Conservation (phyloP, 2,888 invertebrate species). For the Limnephilus marmoratus region DNA sequence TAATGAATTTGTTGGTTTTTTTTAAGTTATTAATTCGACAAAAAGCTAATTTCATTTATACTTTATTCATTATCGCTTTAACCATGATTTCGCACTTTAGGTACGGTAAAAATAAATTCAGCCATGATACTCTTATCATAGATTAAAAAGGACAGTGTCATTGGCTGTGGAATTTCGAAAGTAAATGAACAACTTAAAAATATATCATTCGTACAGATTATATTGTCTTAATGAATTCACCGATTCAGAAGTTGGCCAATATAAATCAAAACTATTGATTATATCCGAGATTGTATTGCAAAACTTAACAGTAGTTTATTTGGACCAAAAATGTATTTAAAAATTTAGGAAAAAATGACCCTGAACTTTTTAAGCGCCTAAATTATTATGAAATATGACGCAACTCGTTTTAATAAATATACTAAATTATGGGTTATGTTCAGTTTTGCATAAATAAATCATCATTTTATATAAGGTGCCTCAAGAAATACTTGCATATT, state of each 20-base stretch:
- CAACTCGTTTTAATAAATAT: neutral
- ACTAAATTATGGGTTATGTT: neutral
- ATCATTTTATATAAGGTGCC: neutral
- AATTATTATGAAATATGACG: neutral
- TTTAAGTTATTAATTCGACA: neutral
- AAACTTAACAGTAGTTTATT: neutral
- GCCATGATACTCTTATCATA: neutral
- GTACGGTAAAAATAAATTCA: neutral
- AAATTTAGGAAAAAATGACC: neutral
- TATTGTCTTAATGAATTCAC: conserved; percentile 43
- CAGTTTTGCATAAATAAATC: conserved; percentile 16
- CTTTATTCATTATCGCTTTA: neutral
- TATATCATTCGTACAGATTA: conserved; percentile 54
- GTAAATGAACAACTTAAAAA: conserved; percentile 55
- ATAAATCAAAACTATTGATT: conserved; percentile 18
- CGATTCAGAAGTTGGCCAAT: conserved; percentile 2
- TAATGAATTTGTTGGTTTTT: neutral
- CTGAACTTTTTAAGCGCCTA: neutral
- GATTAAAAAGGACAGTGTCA: conserved; percentile 56
- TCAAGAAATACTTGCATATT: neutral
- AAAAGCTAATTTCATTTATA: neutral
- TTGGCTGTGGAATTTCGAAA: conserved; percentile 61
- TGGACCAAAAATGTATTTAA: neutral
- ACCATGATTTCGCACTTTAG: neutral
- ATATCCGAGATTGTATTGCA: neutral